These are phyloP conservation scores for Exephanes ischioxanthus DNA, from an alignment of 2,888 invertebrate genomes.

Conservation along the genomic window DNA sequence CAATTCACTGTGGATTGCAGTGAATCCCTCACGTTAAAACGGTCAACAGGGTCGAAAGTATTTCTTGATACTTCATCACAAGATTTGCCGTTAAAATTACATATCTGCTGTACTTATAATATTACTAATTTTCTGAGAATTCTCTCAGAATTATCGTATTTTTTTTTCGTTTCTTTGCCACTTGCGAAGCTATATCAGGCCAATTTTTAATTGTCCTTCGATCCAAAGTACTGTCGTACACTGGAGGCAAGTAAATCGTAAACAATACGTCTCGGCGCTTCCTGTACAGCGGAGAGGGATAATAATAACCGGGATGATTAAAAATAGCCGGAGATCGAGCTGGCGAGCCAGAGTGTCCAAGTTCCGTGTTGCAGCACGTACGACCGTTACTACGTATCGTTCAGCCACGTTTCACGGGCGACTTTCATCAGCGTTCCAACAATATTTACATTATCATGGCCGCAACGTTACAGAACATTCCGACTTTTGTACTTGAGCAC, in stretches of 20 bases:
- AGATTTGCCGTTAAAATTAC: neutral
- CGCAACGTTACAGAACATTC: constrained; percentile 82
- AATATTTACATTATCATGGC: constrained; percentile 77
- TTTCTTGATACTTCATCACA: neutral
- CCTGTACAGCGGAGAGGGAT: constrained; percentile 71
- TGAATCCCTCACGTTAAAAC: neutral
- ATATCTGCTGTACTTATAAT: neutral
- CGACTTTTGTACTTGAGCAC: constrained; percentile 83
- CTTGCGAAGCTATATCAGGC: neutral
- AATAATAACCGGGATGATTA: constrained; percentile 79
- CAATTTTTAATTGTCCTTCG: neutral
- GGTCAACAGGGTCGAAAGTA: no score
- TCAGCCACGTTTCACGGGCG: constrained; percentile 38
- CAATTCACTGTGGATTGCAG: neutral
- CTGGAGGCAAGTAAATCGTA: constrained; percentile 28
- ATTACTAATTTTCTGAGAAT: neutral
- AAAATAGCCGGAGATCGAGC: constrained; percentile 78
- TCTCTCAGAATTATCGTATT: neutral
- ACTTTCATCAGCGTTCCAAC: constrained; percentile 36
- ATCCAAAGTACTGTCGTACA: neutral
- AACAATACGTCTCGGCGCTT: constrained; percentile 51
- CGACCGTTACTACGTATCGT: constrained; percentile 45
- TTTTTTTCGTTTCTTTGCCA: neutral
- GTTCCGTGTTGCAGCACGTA: constrained; percentile 44
- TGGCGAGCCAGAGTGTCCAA: constrained; percentile 59